A percentile compares a stretch with the other conserved stretches of the same genome.
Conservation (phyloP, 2,797 vertebrate species). For the Merluccius polli region DNA sequence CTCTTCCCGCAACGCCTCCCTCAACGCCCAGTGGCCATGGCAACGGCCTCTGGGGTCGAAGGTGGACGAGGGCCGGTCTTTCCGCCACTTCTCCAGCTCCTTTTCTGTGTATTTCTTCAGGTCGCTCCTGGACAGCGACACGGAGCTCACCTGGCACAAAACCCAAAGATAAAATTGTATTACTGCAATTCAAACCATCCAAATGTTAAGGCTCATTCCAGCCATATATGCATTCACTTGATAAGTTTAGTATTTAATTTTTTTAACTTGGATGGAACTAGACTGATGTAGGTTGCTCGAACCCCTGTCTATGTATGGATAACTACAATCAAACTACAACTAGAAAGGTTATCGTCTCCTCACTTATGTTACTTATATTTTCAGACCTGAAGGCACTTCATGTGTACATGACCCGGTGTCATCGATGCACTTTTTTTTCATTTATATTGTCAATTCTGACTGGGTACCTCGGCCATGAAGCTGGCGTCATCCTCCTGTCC, state of each 20-base stretch:
- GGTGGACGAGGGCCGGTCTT: slow-evolving; percentile 67
- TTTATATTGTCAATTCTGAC: background rate
- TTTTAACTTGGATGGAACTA: background rate
- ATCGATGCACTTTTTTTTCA: background rate
- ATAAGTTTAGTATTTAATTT: too few species aligned
- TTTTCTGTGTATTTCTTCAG: slow-evolving; percentile 74
- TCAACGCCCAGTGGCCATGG: slow-evolving; percentile 73
- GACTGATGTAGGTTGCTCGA: background rate
- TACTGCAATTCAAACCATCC: background rate
- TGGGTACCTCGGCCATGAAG: slow-evolving; percentile 80
- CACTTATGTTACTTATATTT: background rate
- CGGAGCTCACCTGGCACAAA: slow-evolving; percentile 73
- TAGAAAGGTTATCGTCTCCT: background rate
- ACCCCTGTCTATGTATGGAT: background rate
- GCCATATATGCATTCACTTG: background rate
- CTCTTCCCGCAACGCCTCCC: slow-evolving; percentile 57
- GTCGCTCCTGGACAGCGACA: slow-evolving; percentile 75
- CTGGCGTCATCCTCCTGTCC: slow-evolving; percentile 74
- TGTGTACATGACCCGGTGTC: background rate
- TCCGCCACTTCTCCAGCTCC: slow-evolving; percentile 73
- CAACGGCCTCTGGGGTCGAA: slow-evolving; percentile 79
- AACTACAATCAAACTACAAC: background rate
- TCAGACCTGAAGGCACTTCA: background rate
- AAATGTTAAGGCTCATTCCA: background rate
- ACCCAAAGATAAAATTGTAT: background rate